These are phyloP conservation scores for Listronotus bonariensis DNA, from an alignment of 1,140 invertebrate species.

Conservation along the genomic window DNA sequence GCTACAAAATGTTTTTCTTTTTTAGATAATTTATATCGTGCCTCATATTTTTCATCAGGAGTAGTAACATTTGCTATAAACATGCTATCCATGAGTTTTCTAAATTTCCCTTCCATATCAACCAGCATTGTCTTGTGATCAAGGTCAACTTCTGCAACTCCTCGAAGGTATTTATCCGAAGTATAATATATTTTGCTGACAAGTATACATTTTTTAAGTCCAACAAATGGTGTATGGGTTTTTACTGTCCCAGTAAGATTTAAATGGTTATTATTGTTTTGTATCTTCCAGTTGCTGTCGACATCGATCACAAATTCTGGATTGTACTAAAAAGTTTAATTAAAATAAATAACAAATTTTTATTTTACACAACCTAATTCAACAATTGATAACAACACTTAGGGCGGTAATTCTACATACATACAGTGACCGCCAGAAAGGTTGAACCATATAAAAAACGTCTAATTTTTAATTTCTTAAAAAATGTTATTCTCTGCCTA, in stretches of 20 bases:
- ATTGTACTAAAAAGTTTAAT: slow-evolving; percentile 57
- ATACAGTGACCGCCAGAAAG: too few species aligned
- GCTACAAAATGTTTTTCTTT: slow-evolving; percentile 71
- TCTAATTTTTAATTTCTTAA: too few species aligned
- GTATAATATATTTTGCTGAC: slow-evolving; percentile 66
- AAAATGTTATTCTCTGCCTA: too few species aligned
- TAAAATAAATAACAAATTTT: too few species aligned
- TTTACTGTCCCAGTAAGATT: slow-evolving; percentile 64
- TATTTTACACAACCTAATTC: too few species aligned
- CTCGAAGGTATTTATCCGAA: slow-evolving; percentile 63
- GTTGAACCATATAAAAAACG: too few species aligned
- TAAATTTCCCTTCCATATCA: slow-evolving; percentile 65
- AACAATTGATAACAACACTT: too few species aligned
- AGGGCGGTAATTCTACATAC: too few species aligned
- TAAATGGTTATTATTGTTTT: slow-evolving; percentile 52
- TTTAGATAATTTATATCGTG: slow-evolving; percentile 71
- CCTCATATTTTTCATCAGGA: slow-evolving; percentile 67
- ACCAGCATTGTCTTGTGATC: slow-evolving; percentile 70
- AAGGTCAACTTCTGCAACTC: slow-evolving; percentile 68
- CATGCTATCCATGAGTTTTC: slow-evolving; percentile 68
- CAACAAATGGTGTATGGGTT: slow-evolving; percentile 63
- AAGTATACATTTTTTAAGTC: slow-evolving; percentile 68
- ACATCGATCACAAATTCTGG: slow-evolving; percentile 61
- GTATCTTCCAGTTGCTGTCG: slow-evolving; percentile 63
- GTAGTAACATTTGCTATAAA: slow-evolving; percentile 73